Evolutionary conservation across 2,888 invertebrate genomes (phyloP), one percentile per base, ranked within the genome.

Genomic region (Ectemnius cavifrons): DNA sequence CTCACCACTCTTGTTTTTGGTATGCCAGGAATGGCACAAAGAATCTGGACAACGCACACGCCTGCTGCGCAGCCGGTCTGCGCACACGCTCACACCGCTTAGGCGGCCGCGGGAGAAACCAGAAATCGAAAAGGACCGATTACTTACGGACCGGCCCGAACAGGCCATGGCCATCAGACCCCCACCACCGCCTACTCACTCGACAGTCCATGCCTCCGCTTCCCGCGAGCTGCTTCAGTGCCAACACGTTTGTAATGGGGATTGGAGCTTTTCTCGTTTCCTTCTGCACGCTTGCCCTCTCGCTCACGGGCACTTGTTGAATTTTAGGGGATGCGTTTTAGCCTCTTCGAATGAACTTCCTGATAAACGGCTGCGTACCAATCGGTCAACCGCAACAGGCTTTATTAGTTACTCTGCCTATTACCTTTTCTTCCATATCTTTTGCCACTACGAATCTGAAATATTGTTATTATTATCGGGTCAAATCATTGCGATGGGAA

Each of bases 1-100:
- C 88, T 89, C 89, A 85, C 90, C 91, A 84, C 91, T 92, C 91
- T 92, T 91, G 92, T 92, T 92, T 92, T 92, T 96, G 96, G 97
- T 96, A 97, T 97, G 96, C 95, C 94, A 96, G 95, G 97, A 97
- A 97, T 97, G 97, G 95, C 96, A 96, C 96, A 97, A 97, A 96
- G 97, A 97, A 97, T 97, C 96, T 94, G 94, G 96, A 96, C 96
- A 96, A 97, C 96, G 96, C 96, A 95, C 93, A 94, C 94, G 94
- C 93, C 94, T 93, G 94, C 93, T 93, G 95, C 95, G 95, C 95
- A 95, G 93, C 93, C 93, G 89, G 93, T 93, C 93, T 94, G 95
- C 95, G 95, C 95, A 95, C 93, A 93, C 94, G 94, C 94, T 94
- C 94, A 94, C 94, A 92, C 91, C 94, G 93, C 83, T 83, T 82